Percentiles rank a stretch among this genome's conserved stretches.
phyloP scores from a whole-genome alignment of 2,113 vertebrate species.

The Meriones unguiculatus region DNA sequence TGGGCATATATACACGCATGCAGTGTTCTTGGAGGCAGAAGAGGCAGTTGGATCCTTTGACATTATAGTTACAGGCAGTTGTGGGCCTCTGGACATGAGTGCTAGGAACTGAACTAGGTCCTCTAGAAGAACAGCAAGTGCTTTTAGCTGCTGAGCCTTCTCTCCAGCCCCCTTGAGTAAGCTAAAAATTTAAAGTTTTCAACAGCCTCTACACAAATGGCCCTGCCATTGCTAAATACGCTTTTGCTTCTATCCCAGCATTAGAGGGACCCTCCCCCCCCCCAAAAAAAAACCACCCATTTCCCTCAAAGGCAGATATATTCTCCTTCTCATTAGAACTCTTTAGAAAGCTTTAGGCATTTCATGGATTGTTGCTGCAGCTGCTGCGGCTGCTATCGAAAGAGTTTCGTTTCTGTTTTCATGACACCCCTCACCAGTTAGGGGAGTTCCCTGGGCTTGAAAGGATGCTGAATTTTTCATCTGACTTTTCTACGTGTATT shows the following conservation, averaged over 20 bases:
- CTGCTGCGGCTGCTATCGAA: neutral
- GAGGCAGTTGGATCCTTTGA: neutral
- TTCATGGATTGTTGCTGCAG: neutral
- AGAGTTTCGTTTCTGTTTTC: neutral
- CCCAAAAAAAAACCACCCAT: neutral
- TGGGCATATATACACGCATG: neutral
- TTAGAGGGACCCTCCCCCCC: neutral
- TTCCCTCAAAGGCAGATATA: neutral
- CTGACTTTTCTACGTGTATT: constrained; percentile 25
- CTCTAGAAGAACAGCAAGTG: neutral
- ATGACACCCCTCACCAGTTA: neutral
- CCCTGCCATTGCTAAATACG: neutral
- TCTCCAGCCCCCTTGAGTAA: neutral
- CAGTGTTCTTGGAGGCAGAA: neutral
- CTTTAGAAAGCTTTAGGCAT: neutral
- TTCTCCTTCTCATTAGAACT: neutral
- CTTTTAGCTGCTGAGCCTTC: neutral
- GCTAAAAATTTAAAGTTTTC: neutral
- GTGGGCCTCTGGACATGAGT: neutral
- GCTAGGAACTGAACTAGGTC: neutral
- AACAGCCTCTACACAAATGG: neutral
- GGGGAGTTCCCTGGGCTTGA: constrained; percentile 7
- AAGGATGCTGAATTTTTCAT: neutral
- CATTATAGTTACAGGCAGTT: neutral
- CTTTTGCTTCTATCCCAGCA: neutral